Conservation (phyloP, 2,888 invertebrate species). For the Uropetala carovei region DNA sequence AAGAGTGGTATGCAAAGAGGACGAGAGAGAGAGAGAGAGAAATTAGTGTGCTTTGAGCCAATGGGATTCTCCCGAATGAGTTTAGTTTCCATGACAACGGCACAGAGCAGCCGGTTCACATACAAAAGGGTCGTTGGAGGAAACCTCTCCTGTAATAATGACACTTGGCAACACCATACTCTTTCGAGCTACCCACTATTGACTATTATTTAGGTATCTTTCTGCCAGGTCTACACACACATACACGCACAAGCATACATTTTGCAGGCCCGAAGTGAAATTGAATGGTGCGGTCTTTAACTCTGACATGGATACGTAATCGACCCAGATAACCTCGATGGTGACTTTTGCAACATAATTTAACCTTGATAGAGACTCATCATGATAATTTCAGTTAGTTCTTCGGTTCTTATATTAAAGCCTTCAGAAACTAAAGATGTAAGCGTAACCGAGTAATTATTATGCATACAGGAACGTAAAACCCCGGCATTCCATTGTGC, state of each 20-base stretch:
- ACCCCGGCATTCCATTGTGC: no score
- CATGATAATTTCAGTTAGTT: no score
- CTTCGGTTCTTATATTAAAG: no score
- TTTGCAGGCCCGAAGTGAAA: neutral
- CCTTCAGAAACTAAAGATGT: no score
- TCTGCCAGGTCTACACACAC: neutral
- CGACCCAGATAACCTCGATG: no score
- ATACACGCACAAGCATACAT: neutral
- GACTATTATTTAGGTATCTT: neutral
- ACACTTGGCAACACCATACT: neutral
- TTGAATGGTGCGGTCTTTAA: neutral
- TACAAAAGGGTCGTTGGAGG: slow-evolving; percentile 18
- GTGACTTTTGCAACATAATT: no score
- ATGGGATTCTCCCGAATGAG: neutral
- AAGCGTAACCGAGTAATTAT: no score
- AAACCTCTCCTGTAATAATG: neutral
- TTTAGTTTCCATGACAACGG: slow-evolving; percentile 21
- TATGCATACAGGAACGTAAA: no score
- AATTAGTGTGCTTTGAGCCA: neutral
- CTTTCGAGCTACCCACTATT: neutral
- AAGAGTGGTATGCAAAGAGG: neutral
- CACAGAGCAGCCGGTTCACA: slow-evolving; percentile 21
- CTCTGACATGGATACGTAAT: neutral
- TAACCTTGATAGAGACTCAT: no score
- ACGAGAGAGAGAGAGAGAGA: neutral